Percentiles rank a stretch among this genome's conserved stretches.
These are phyloP conservation scores for Mormyrus lacerda DNA, from an alignment of 2,113 vertebrate genomes.

Conservation along the genomic window DNA sequence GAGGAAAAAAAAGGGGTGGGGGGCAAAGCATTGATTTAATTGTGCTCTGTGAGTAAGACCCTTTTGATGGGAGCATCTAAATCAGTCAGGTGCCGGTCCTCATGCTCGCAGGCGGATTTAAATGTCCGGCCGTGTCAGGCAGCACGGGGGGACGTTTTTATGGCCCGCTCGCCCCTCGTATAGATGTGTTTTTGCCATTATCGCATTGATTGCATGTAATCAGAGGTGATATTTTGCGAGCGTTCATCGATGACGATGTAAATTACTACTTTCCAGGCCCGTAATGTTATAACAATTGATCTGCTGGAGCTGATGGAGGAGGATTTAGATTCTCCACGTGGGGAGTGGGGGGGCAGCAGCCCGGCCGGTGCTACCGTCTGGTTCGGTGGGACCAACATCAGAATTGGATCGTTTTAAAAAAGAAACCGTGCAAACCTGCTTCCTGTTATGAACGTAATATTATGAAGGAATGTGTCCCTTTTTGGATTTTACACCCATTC, in stretches of 20 bases:
- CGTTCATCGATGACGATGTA: conserved; percentile 76
- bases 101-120: neutral
- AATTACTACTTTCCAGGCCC: conserved; percentile 74
- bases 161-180: conserved; percentile 58
- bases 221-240: conserved; percentile 73
- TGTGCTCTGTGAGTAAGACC: neutral
- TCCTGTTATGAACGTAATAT: neutral
- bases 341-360: neutral
- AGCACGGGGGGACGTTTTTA: conserved; percentile 39
- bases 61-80: neutral
- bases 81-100: neutral
- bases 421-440: neutral
- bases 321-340: conserved; percentile 30
- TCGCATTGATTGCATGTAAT: conserved; percentile 75
- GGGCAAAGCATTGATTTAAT: neutral
- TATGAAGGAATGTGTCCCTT: neutral
- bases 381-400: neutral
- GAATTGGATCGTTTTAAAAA: neutral
- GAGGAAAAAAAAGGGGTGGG: neutral
- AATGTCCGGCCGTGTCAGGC: conserved; percentile 5
- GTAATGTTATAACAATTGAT: conserved; percentile 96
- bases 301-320: conserved; percentile 57
- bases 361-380: neutral
- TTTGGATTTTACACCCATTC: neutral
- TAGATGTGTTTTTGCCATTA: conserved; percentile 75